A percentile compares a stretch with the other conserved stretches of the same genome.
Evolutionary conservation across 2,797 vertebrate genomes (phyloP).

Genomic region (Hemibagrus guttatus): DNA sequence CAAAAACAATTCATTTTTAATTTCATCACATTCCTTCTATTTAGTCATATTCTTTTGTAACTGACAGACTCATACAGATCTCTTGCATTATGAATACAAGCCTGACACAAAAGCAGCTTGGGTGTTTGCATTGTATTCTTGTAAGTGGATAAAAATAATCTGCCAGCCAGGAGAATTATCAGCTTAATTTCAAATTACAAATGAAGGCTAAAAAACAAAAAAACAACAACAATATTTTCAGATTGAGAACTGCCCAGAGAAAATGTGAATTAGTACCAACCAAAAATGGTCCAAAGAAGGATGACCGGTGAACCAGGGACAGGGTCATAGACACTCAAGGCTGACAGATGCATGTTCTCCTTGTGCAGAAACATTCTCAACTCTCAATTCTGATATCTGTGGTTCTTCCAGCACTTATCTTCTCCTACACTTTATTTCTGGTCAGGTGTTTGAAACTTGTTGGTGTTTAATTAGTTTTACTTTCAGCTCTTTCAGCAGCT

Average conservation of each 20-base stretch:
- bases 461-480: background rate
- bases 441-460: background rate
- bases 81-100: background rate
- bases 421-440: background rate
- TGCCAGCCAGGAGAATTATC: background rate
- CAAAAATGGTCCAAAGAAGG: too few species aligned
- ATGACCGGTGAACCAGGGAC: too few species aligned
- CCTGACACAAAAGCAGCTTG: background rate
- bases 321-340: too few species aligned
- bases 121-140: background rate
- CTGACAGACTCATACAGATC: background rate
- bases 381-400: background rate
- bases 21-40: background rate
- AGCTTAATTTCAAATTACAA: background rate
- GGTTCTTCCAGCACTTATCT: background rate
- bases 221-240: background rate
- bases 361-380: background rate
- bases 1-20: background rate
- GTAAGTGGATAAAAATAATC: background rate
- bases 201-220: background rate
- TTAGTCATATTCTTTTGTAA: background rate
- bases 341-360: too few species aligned
- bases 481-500: constrained; percentile 1
- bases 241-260: background rate
- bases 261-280: background rate